These are phyloP conservation scores for Terebella lapidaria DNA, from an alignment of 2,888 invertebrate species.

Conservation along the genomic window DNA sequence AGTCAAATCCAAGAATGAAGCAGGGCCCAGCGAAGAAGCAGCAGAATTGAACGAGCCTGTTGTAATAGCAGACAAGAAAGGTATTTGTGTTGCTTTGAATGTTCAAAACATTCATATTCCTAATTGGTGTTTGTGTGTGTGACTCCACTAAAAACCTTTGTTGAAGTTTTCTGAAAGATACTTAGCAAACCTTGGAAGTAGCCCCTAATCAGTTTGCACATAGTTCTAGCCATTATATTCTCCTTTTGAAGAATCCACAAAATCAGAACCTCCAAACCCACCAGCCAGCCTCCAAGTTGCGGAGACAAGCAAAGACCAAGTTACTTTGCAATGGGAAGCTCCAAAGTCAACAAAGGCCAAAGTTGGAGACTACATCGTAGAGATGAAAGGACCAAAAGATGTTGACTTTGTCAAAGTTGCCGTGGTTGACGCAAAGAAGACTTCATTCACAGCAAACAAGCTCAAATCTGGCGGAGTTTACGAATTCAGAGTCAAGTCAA, in stretches of 20 bases:
- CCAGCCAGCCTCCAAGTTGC: conserved; percentile 29
- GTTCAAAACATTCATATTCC: too few relatives aligned
- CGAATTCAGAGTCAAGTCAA: conserved; percentile 78
- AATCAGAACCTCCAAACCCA: conserved; percentile 18
- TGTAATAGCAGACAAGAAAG: too few relatives aligned
- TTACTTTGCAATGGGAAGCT: conserved; percentile 44
- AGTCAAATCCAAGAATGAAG: conserved; percentile 78
- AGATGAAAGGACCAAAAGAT: background rate
- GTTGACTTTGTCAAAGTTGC: background rate
- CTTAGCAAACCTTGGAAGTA: too few relatives aligned
- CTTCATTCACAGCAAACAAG: conserved; percentile 5
- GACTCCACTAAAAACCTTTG: too few relatives aligned
- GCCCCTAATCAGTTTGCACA: too few relatives aligned
- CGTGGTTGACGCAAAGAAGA: background rate
- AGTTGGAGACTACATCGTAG: conserved; percentile 20
- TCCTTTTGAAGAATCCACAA: conserved; percentile 39
- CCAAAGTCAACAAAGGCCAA: conserved; percentile 42
- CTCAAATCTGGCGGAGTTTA: conserved; percentile 54
- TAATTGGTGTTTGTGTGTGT: too few relatives aligned
- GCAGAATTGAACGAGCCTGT: conserved; percentile 60
- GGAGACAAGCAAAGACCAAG: conserved; percentile 35
- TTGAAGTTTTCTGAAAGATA: too few relatives aligned
- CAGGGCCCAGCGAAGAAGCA: conserved; percentile 60
- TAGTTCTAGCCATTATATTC: too few relatives aligned
- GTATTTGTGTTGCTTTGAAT: too few relatives aligned